Evolutionary conservation across 2,797 vertebrate species (phyloP).

Genomic region (Leptatherina wallacei): DNA sequence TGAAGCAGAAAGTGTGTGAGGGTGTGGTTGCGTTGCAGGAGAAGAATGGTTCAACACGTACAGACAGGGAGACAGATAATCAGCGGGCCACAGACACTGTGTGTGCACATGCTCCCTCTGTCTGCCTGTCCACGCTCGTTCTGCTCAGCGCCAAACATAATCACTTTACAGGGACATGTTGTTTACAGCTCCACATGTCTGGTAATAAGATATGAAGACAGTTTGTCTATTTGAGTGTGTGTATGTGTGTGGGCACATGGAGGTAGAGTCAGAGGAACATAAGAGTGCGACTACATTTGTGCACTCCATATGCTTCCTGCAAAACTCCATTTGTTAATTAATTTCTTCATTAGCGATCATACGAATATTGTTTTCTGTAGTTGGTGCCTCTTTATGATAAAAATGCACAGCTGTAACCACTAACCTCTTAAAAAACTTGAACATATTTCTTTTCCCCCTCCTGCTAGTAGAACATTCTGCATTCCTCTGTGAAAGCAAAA

Average conservation of each 20-base stretch:
- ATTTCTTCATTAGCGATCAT: slow-evolving; percentile 19
- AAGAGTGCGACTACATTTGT: slow-evolving; percentile 21
- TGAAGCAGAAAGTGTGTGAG: slow-evolving; percentile 26
- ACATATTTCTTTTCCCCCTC: not conserved
- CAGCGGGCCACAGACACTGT: slow-evolving; percentile 48
- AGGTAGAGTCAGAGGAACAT: slow-evolving; percentile 22
- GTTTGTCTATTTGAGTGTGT: slow-evolving; percentile 58
- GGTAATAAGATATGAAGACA: slow-evolving; percentile 73
- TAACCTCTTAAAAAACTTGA: not conserved
- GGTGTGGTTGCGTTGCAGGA: slow-evolving; percentile 40
- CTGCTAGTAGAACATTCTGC: not conserved
- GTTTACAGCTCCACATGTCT: slow-evolving; percentile 69
- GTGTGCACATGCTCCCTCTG: slow-evolving; percentile 38
- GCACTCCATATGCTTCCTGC: slow-evolving; percentile 27
- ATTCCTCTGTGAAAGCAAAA: slow-evolving; percentile 2
- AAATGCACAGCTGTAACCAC: not conserved
- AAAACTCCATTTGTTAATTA: slow-evolving; percentile 33
- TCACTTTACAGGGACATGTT: slow-evolving; percentile 69
- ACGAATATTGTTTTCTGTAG: not conserved
- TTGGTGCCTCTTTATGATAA: not conserved
- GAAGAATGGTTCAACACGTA: slow-evolving; percentile 41
- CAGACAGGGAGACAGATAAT: slow-evolving; percentile 53
- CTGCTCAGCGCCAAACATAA: slow-evolving; percentile 65
- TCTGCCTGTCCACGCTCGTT: slow-evolving; percentile 42
- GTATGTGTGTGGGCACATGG: slow-evolving; percentile 13